Percentiles rank a stretch among this genome's conserved stretches.
These are phyloP conservation scores for Bellardia bayeri DNA, from an alignment of 2,888 invertebrate genomes.

Conservation along the genomic window DNA sequence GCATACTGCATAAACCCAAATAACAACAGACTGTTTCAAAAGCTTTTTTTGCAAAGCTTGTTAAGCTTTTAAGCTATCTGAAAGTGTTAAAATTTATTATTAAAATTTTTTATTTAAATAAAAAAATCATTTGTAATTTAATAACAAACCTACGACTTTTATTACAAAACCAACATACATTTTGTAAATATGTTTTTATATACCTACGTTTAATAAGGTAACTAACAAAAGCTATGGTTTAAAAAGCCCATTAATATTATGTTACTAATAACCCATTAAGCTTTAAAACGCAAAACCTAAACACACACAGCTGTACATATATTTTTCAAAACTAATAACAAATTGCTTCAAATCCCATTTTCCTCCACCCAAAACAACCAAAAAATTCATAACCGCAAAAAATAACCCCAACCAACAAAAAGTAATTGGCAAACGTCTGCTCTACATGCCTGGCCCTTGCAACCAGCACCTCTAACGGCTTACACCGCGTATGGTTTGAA, in stretches of 20 bases:
- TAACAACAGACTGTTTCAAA: slow-evolving; percentile 42
- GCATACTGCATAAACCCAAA: slow-evolving; percentile 12
- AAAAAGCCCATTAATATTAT: neutral
- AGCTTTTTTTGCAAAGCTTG: slow-evolving; percentile 19
- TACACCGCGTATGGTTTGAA: slow-evolving; percentile 57
- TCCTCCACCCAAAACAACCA: slow-evolving; percentile 50
- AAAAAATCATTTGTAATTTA: slow-evolving; percentile 19
- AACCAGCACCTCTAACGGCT: slow-evolving; percentile 49
- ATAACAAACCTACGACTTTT: slow-evolving; percentile 28
- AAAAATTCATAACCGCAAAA: neutral
- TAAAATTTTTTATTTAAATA: slow-evolving; percentile 41
- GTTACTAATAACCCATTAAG: slow-evolving; percentile 42
- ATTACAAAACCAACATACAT: slow-evolving; percentile 2
- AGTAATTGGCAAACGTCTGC: slow-evolving; percentile 80
- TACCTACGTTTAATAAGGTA: slow-evolving; percentile 12
- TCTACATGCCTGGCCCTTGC: slow-evolving; percentile 80
- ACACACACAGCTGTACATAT: slow-evolving; percentile 74
- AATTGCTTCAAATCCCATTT: slow-evolving; percentile 74
- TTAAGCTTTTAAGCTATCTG: slow-evolving; percentile 51
- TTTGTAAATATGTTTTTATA: slow-evolving; percentile 48
- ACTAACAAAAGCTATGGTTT: slow-evolving; percentile 51
- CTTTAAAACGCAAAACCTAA: slow-evolving; percentile 20
- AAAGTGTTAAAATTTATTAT: slow-evolving; percentile 55
- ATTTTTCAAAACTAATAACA: slow-evolving; percentile 75
- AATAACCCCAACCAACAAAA: slow-evolving; percentile 29